Evolutionary conservation across 2,797 vertebrate genomes (phyloP).

Genomic region (Halcyon chelicuti): DNA sequence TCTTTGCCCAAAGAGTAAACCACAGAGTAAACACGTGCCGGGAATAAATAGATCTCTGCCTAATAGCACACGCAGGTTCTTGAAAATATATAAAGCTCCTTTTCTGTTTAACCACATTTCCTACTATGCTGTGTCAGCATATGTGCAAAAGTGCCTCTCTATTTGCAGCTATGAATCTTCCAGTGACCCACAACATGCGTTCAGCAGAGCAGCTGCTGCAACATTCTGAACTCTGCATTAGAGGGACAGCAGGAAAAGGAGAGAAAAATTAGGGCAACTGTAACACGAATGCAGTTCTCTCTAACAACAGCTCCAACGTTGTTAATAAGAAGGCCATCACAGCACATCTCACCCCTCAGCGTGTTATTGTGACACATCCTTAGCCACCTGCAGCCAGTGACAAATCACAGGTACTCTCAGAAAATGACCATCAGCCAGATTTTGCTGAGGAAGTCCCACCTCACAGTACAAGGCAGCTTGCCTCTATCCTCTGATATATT

Average conservation of each 20-base stretch:
- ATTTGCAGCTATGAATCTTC: conserved; percentile 20
- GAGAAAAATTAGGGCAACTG: neutral
- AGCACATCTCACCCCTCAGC: neutral
- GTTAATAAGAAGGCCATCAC: neutral
- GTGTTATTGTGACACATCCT: neutral
- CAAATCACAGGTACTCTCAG: neutral
- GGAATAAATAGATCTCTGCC: neutral
- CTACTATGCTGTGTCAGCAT: neutral
- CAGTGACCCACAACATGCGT: neutral
- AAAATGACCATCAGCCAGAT: fast-evolving
- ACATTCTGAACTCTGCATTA: neutral
- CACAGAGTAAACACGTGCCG: neutral
- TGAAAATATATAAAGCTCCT: neutral
- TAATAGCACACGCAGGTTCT: neutral
- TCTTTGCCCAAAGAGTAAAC: neutral
- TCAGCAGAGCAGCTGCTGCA: neutral
- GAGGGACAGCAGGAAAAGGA: neutral
- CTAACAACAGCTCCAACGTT: neutral
- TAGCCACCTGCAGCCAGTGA: neutral
- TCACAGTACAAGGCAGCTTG: neutral
- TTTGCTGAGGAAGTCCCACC: neutral
- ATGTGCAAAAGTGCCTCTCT: neutral
- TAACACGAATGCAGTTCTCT: neutral
- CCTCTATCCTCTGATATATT: neutral
- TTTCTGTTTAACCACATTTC: conserved; percentile 4